Evolutionary conservation across 37 sponge, comb jelly and placozoan genomes (phyloP).

Genomic region (Amphimedon queenslandica): DNA sequence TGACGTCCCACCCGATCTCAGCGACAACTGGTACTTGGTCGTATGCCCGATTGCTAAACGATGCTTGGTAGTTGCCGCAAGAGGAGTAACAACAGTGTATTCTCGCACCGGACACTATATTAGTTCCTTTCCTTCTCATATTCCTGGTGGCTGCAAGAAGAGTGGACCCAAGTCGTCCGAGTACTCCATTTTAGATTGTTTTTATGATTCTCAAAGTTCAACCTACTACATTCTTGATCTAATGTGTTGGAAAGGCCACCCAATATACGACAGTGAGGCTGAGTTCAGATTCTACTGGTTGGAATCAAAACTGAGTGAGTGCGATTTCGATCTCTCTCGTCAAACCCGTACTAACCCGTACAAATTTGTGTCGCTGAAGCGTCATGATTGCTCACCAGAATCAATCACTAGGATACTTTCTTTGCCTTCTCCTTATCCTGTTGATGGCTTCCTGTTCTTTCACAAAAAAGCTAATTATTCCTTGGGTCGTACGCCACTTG

Average conservation of each 20-base stretch:
- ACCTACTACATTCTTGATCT: conserved; percentile 88
- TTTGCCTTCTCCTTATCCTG: conserved; percentile 18
- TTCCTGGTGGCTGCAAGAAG: conserved; percentile 81
- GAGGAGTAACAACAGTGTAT: conserved; percentile 75
- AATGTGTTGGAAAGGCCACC: conserved; percentile 88
- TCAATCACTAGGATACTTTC: conserved; percentile 29
- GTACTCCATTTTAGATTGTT: conserved; percentile 81
- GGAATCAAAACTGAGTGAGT: conserved; percentile 42
- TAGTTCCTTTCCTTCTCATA: conserved; percentile 75
- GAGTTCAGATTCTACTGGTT: conserved; percentile 62
- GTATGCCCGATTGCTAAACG: conserved; percentile 88
- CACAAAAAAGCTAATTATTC: conserved; percentile 85
- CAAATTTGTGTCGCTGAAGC: conserved; percentile 38
- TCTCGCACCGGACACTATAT: conserved; percentile 64
- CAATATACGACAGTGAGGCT: conserved; percentile 80
- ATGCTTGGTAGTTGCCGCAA: conserved; percentile 70
- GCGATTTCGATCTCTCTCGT: background rate
- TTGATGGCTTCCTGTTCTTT: conserved; percentile 94
- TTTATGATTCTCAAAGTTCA: conserved; percentile 50
- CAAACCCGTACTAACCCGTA: conserved; percentile 52
- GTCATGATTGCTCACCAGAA: conserved; percentile 45
- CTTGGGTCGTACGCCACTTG: conserved; percentile 59
- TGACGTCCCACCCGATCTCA: conserved; percentile 84
- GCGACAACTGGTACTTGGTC: conserved; percentile 67
- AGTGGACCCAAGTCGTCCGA: conserved; percentile 5